Conservation (phyloP, 2,797 vertebrate genomes). For the Clarias platycephalus region DNA sequence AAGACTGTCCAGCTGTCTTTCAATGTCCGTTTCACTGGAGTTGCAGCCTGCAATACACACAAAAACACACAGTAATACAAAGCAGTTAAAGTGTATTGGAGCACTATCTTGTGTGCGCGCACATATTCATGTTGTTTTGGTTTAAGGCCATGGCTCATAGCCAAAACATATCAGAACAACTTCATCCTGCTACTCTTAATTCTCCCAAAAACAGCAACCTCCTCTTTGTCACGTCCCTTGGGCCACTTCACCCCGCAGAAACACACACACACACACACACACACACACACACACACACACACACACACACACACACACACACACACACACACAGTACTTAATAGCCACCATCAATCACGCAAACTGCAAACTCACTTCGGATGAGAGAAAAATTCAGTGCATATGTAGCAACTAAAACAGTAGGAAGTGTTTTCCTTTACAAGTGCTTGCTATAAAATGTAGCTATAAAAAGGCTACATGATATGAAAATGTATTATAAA, state of each 20-base stretch:
- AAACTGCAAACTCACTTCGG: not conserved
- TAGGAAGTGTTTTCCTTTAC: slow-evolving; percentile 9
- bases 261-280: slow-evolving; percentile 35
- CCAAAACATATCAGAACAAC: slow-evolving; percentile 75
- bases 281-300: slow-evolving; percentile 13
- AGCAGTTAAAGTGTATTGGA: not conserved
- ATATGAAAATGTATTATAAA: not conserved
- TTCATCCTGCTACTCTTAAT: slow-evolving; percentile 71
- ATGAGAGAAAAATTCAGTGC: not conserved
- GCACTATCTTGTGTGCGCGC: slow-evolving; percentile 12
- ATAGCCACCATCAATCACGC: not conserved
- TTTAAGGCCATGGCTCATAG: slow-evolving; percentile 63
- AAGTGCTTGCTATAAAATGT: slow-evolving; percentile 3
- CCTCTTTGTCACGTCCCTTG: slow-evolving; percentile 59
- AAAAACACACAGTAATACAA: slow-evolving; percentile 13
- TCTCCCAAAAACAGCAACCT: slow-evolving; percentile 65
- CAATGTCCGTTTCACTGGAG: slow-evolving; percentile 70
- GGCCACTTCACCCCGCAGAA: slow-evolving; percentile 29
- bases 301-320: slow-evolving; percentile 19
- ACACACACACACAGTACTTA: not conserved
- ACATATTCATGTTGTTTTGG: slow-evolving; percentile 61
- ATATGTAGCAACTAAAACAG: not conserved
- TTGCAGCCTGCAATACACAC: slow-evolving; percentile 69
- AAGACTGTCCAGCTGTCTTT: slow-evolving; percentile 89
- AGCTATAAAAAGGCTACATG: not conserved